A percentile compares a stretch with the other conserved stretches of the same genome.
These are phyloP conservation scores for Kobus ellipsiprymnus DNA, from an alignment of 2,113 vertebrate species.

Conservation along the genomic window DNA sequence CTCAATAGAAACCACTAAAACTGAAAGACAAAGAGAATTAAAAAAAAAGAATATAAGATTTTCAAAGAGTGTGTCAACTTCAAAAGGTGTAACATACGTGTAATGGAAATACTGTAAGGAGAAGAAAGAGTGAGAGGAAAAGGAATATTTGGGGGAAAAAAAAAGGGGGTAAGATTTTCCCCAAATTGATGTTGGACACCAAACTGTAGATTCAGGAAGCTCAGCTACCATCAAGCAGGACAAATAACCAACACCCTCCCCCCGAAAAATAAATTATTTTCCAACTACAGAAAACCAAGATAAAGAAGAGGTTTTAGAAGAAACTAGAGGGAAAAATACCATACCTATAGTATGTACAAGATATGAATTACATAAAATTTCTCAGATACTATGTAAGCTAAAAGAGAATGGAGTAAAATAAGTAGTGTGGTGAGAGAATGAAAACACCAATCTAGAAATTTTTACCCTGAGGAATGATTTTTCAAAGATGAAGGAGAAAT, in stretches of 20 bases:
- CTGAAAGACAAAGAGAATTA: neutral
- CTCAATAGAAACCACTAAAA: neutral
- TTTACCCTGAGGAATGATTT: neutral
- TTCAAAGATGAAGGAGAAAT: neutral
- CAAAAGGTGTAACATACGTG: neutral
- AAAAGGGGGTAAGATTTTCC: neutral
- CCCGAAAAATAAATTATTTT: neutral
- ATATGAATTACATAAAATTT: neutral
- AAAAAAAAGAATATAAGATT: neutral
- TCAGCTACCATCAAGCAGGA: neutral
- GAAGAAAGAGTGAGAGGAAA: neutral
- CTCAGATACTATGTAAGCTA: neutral
- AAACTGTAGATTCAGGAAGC: neutral
- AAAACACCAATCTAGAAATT: neutral
- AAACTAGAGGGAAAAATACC: neutral
- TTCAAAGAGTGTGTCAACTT: neutral
- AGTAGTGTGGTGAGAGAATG: neutral
- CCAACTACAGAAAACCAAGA: neutral
- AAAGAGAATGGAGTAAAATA: neutral
- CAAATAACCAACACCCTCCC: neutral
- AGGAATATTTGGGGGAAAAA: neutral
- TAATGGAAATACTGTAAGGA: neutral
- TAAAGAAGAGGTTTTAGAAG: neutral
- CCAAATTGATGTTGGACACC: neutral
- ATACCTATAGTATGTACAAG: neutral